These are phyloP conservation scores for Cosmia pyralina DNA, from an alignment of 2,888 invertebrate species.

Conservation along the genomic window DNA sequence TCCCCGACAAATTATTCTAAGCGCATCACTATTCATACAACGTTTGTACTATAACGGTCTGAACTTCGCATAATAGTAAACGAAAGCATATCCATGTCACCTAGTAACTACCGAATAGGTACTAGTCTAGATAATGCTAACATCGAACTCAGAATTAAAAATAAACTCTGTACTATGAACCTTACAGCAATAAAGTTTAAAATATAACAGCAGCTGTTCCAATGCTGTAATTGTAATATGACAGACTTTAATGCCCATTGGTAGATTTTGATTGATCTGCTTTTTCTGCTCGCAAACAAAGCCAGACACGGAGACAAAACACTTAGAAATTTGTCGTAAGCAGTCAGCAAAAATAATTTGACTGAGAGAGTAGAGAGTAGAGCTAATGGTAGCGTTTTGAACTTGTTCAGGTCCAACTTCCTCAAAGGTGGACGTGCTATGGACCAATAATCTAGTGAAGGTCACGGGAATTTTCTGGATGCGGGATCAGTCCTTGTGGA, in stretches of 20 bases:
- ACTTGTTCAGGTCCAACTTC: neutral
- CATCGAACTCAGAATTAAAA: constrained; percentile 12
- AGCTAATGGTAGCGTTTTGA: neutral
- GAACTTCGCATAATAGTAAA: neutral
- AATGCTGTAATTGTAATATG: too few species aligned
- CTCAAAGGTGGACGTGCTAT: neutral
- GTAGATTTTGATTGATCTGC: neutral
- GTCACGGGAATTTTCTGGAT: neutral
- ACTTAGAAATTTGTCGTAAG: neutral
- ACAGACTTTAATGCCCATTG: neutral
- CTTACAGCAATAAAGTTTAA: constrained; percentile 21
- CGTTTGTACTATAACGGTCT: neutral
- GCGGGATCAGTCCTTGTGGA: neutral
- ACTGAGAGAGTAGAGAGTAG: too few species aligned
- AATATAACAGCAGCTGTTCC: constrained; percentile 25
- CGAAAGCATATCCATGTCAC: constrained; percentile 20
- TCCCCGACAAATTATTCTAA: too few species aligned
- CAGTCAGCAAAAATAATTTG: neutral
- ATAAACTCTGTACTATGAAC: constrained; percentile 28
- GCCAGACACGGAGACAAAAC: neutral
- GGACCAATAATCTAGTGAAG: neutral
- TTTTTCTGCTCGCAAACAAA: neutral
- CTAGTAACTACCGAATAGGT: constrained; percentile 27
- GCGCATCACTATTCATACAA: constrained; percentile 19
- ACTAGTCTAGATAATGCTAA: constrained; percentile 21